Base-by-base conservation (phyloP, 2,113 vertebrate species). In the Choloepus hoffmanni region DNA sequence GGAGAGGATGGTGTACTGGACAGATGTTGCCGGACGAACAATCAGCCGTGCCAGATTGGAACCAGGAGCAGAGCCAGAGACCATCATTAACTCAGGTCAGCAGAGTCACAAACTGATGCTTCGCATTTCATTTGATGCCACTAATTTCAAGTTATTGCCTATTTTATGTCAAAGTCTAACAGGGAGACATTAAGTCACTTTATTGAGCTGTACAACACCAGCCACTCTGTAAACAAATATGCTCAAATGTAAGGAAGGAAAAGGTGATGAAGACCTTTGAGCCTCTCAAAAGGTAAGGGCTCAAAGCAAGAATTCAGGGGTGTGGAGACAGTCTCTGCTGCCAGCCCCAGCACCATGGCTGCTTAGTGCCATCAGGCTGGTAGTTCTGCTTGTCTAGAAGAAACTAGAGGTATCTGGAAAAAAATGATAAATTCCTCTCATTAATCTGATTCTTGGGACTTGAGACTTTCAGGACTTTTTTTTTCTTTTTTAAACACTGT, bases 1-100 rank as follows among this genome's bases (percentile, higher is more conserved):
- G 77, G 99, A 99, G 78, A 99, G 98, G 97, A 99, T 98, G 62
- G 98, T 99, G 33, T 99, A 99, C 65, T 99, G 99, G 99, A 99
- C 99, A 0, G 99, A 99, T 16, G 98, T 99, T 60, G 99, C 99
- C 0, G 99, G 99, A 0, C 98, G 99, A 83, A 99, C 98, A 21
- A 99, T 99, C 94, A 99, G 98, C 98, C 98, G 99, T 62, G 99
- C 98, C 0, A 98, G 98, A 0, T 87, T 99, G 97, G 98, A 98
- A 14, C 91, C 98, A 0, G 99, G 99, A 15, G 98, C 99, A 0
- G 99, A 99, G 97, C 99, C 99, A 0, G 99, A 99, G 98, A 99
- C 98, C 0, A 65, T 99, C 50, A 97, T 99, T 43, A 99, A 83
- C 97, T 98, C 99, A 89, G 99, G 99, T 99, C 94, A 79, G 98